A percentile compares a stretch with the other conserved stretches of the same genome.
Evolutionary conservation across 2,888 invertebrate species (phyloP).

Genomic region (Himalopsyche japonica): DNA sequence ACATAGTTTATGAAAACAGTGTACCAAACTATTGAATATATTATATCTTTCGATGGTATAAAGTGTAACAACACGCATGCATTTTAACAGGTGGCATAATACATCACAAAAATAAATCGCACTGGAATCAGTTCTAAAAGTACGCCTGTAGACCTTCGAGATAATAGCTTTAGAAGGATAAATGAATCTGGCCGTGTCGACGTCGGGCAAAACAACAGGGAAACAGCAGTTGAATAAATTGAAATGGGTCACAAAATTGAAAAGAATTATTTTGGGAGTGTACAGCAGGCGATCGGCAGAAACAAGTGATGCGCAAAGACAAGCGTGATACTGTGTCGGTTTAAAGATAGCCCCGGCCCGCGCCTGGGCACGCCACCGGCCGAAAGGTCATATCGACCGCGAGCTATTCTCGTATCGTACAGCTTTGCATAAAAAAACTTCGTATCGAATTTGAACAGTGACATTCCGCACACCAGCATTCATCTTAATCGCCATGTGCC

Average conservation of each 20-base stretch:
- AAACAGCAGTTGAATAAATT: neutral
- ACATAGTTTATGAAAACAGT: too few relatives aligned
- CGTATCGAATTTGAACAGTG: neutral
- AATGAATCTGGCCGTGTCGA: neutral
- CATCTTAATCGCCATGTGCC: neutral
- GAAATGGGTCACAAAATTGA: conserved; percentile 19
- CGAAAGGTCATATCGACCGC: conserved; percentile 23
- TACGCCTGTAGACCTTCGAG: neutral
- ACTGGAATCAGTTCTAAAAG: neutral
- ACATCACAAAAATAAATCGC: neutral
- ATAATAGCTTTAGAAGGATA: neutral
- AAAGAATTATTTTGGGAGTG: conserved; percentile 13
- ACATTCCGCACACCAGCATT: neutral
- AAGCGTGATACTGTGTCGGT: neutral
- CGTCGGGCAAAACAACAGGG: neutral
- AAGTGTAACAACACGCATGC: neutral
- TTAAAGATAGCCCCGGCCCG: conserved; percentile 15
- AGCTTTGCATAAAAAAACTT: conserved; percentile 13
- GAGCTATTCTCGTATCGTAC: conserved; percentile 21
- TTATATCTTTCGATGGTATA: too few relatives aligned
- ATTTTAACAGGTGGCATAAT: neutral
- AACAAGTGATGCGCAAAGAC: conserved; percentile 4
- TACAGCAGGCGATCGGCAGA: neutral
- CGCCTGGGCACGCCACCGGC: conserved; percentile 11
- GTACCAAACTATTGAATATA: too few relatives aligned